These are phyloP conservation scores for Rhagologus leucostigma DNA, from an alignment of 2,113 vertebrate genomes.

Conservation along the genomic window DNA sequence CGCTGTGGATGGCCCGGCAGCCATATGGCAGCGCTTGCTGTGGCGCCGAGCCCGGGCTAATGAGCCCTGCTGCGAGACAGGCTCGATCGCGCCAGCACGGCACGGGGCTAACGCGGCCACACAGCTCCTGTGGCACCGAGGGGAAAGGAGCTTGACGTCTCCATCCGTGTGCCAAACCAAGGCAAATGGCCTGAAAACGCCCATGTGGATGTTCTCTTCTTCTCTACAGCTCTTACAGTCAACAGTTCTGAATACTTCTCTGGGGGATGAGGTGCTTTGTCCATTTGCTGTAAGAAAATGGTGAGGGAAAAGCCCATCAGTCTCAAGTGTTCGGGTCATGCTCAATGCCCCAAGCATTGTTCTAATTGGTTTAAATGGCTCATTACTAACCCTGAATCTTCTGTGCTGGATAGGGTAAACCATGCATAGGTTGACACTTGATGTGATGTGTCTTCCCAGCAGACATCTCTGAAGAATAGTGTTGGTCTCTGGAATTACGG, in stretches of 20 bases:
- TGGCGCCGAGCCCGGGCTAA: constrained; percentile 26
- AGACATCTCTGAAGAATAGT: not conserved
- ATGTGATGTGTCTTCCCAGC: not conserved
- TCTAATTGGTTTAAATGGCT: not conserved
- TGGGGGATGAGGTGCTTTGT: not conserved
- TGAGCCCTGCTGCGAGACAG: constrained; percentile 15
- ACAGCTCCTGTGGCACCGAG: not conserved
- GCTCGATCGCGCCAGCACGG: not conserved
- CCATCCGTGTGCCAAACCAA: not conserved
- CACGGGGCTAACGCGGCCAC: not conserved
- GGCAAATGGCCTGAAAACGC: not conserved
- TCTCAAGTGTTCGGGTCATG: not conserved
- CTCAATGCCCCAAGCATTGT: accelerated
- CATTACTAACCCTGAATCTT: not conserved
- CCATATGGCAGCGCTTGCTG: constrained; percentile 31
- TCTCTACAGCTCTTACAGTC: not conserved
- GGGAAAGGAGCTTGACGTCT: not conserved
- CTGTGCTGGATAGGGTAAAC: not conserved
- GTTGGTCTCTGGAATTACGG: not conserved
- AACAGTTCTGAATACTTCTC: not conserved
- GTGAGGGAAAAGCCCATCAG: not conserved
- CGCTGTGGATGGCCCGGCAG: not conserved
- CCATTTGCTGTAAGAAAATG: not conserved
- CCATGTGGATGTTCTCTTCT: not conserved
- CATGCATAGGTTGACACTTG: not conserved